Base-by-base conservation (phyloP, 1,140 invertebrate genomes). In the Lordiphosa collinella region DNA sequence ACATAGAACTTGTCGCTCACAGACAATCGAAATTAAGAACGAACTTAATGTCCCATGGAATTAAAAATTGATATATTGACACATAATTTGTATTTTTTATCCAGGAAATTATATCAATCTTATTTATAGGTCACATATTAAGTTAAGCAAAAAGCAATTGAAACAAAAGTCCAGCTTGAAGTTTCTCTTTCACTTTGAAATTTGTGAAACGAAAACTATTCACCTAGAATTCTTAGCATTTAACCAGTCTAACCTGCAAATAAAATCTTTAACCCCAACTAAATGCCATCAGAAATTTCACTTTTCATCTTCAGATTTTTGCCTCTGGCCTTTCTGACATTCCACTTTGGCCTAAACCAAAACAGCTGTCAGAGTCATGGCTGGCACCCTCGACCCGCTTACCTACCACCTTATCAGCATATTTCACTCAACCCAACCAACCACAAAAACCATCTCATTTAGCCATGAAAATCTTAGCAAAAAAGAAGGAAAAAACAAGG, bases 391-490 rank as follows among this genome's bases (percentile, higher is more conserved):
- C 34, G 44, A 41, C 58, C 47, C 49, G 49, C 32, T 46, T 35
- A 4, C 11, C 16, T 40, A 12, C 11, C 35, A 50, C 29, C 38
- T 56, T 58, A 57, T 75, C 56, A 70, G 52, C 54, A 63, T 75
- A 52, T 58, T 80, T 69, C 55, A 47, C 50, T 68, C 61, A 59
- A 55, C 55, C 59, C 66, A 68, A 52, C 58, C 50, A 50, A 82
- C 75, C 75, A 75, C 76, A 80, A 67, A 80, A 82, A 82, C 76
- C 76, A 84, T 76, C 72, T 82, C 78, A 82, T 82, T 82, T 84
- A 84, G 64, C 78, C 78, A 76, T 82, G 78, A 67, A 80, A 76
- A 72, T 82, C 76, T 75, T 82, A 53, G 63, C 76, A 69, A 69
- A 34, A 69, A 51, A 13, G 10, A 31, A 41, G 50, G 46, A 57